These are phyloP conservation scores for Orchesella cincta DNA, from an alignment of 1,140 invertebrate species.

Conservation along the genomic window DNA sequence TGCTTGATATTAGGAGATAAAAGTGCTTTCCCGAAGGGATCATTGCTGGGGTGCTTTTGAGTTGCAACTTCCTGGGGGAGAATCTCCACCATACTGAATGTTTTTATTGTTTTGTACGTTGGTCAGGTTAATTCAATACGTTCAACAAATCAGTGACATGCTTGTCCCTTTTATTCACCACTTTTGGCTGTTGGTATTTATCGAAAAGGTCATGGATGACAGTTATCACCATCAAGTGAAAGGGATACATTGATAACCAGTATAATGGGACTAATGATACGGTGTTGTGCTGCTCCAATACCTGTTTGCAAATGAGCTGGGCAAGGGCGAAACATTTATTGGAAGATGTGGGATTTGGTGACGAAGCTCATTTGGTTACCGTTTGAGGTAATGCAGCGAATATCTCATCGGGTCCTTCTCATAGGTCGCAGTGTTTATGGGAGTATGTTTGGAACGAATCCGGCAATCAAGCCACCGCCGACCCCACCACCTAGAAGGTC, in stretches of 20 bases:
- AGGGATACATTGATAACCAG: background rate
- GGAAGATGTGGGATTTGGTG: background rate
- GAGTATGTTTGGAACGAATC: background rate
- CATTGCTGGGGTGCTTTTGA: background rate
- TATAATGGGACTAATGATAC: background rate
- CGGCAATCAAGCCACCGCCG: background rate
- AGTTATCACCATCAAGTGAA: background rate
- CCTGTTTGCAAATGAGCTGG: too few species aligned
- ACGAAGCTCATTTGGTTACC: background rate
- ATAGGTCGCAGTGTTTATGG: background rate
- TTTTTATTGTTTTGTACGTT: background rate
- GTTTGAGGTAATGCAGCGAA: constrained; percentile 1
- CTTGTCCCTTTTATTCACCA: constrained; percentile 14
- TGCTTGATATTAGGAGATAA: too few species aligned
- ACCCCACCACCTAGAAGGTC: background rate
- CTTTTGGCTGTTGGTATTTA: constrained; percentile 12
- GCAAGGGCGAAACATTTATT: background rate
- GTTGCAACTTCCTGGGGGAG: background rate
- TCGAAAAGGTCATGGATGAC: constrained; percentile 20
- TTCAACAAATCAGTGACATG: constrained; percentile 21
- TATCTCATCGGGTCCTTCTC: background rate
- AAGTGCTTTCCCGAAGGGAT: background rate
- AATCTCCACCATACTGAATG: background rate
- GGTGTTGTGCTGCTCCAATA: too few species aligned
- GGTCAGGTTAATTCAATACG: background rate